Evolutionary conservation across 2,797 vertebrate species (phyloP).

Genomic region (Lacerta viridis): DNA sequence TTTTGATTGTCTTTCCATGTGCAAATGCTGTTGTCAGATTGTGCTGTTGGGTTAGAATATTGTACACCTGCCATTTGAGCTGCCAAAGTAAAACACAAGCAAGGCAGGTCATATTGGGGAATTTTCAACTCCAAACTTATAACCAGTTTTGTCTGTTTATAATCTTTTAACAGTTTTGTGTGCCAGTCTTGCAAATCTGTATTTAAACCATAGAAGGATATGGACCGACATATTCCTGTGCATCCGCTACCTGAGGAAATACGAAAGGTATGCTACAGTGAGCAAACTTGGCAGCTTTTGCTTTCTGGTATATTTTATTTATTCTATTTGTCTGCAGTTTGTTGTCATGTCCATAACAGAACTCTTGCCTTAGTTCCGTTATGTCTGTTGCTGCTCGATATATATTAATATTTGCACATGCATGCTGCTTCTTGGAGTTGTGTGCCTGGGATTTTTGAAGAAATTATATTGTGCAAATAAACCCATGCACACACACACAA

Average conservation of each 20-base stretch:
- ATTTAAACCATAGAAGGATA: constrained; percentile 63
- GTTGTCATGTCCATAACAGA: neutral
- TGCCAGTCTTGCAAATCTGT: constrained; percentile 20
- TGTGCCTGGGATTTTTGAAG: neutral
- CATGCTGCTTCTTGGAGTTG: neutral
- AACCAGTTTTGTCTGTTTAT: constrained; percentile 33
- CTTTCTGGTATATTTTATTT: neutral
- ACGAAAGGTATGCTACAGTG: constrained; percentile 82
- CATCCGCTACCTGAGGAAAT: constrained; percentile 89
- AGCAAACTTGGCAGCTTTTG: fast-evolving
- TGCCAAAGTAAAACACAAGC: neutral
- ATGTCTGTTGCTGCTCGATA: neutral
- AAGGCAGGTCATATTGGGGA: neutral
- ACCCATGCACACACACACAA: neutral
- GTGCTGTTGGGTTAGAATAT: too few relatives aligned
- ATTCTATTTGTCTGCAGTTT: neutral
- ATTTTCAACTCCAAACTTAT: neutral
- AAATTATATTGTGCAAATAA: neutral
- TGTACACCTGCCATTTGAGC: neutral
- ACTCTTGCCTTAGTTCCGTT: neutral
- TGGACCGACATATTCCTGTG: constrained; percentile 81
- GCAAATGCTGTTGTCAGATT: neutral
- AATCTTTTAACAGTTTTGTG: constrained; percentile 54
- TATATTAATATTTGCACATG: neutral
- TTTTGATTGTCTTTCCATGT: neutral